Percentiles rank a stretch among this genome's conserved stretches.
phyloP scores from a whole-genome alignment of 2,797 vertebrate species.

The Sebastes nivosus region DNA sequence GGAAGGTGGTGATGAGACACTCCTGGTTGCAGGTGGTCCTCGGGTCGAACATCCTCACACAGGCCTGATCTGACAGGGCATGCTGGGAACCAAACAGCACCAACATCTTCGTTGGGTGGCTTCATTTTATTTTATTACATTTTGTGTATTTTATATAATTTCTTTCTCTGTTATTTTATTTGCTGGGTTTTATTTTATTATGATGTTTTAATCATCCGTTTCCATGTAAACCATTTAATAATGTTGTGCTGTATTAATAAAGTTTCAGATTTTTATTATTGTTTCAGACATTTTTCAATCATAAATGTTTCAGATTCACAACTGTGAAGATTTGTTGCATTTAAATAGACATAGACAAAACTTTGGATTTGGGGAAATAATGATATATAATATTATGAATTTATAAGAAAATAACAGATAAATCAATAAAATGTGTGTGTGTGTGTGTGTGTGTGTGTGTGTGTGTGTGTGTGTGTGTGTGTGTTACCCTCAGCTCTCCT shows the following conservation, averaged over 20 bases:
- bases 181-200: too few species aligned
- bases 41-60: conserved; percentile 93
- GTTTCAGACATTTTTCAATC: background rate
- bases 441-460: background rate
- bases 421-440: background rate
- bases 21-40: conserved; percentile 93
- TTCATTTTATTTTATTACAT: background rate
- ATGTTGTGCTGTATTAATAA: too few species aligned
- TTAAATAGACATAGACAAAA: too few species aligned
- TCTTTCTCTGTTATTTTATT: background rate
- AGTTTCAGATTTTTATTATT: too few species aligned
- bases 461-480: background rate
- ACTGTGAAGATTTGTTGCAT: background rate
- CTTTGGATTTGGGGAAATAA: too few species aligned
- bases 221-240: too few species aligned
- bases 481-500: conserved; percentile 91
- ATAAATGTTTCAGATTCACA: background rate
- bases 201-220: too few species aligned
- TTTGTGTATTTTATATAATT: background rate
- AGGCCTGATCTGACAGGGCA: conserved; percentile 92
- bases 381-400: too few species aligned
- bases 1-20: conserved; percentile 98
- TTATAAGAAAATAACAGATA: too few species aligned
- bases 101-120: background rate
- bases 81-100: conserved; percentile 83